phyloP scores from a whole-genome alignment of 2,888 invertebrate genomes.

The Aplocera efformata region DNA sequence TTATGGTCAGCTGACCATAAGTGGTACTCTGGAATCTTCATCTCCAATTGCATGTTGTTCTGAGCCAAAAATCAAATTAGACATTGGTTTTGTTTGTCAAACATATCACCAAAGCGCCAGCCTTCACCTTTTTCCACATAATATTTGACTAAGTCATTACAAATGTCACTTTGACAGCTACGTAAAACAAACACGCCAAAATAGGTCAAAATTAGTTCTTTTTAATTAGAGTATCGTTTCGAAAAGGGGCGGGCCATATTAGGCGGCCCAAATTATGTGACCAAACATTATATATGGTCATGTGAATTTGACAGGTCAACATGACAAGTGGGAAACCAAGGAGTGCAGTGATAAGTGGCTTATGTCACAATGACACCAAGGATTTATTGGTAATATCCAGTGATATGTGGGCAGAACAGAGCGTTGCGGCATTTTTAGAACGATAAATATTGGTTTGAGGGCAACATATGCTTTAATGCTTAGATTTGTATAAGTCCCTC shows the following conservation, averaged over 20 bases:
- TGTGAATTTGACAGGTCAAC: conserved; percentile 41
- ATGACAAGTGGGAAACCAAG: conserved; percentile 23
- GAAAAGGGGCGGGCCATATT: conserved; percentile 60
- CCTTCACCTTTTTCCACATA: conserved; percentile 1
- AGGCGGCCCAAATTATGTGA: conserved; percentile 51
- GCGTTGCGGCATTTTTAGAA: no score
- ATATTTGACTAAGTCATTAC: conserved; percentile 12
- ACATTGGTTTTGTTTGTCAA: no score
- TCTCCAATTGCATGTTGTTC: no score
- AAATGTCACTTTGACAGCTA: conserved; percentile 31
- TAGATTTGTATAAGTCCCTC: no score
- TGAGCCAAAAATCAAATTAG: no score
- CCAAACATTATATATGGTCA: conserved; percentile 57
- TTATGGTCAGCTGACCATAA: no score
- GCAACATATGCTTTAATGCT: no score
- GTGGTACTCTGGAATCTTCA: no score
- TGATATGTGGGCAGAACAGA: conserved; percentile 7
- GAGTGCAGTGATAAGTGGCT: conserved; percentile 28
- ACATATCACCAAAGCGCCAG: no score
- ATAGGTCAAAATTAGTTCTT: conserved; percentile 42
- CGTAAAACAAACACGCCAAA: conserved; percentile 39
- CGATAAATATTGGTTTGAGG: no score
- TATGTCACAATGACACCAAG: conserved; percentile 24
- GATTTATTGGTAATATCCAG: conserved; percentile 16
- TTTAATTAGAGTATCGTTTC: conserved; percentile 55